Evolutionary conservation across 2,113 vertebrate species (phyloP).

Genomic region (Loxodonta africana): DNA sequence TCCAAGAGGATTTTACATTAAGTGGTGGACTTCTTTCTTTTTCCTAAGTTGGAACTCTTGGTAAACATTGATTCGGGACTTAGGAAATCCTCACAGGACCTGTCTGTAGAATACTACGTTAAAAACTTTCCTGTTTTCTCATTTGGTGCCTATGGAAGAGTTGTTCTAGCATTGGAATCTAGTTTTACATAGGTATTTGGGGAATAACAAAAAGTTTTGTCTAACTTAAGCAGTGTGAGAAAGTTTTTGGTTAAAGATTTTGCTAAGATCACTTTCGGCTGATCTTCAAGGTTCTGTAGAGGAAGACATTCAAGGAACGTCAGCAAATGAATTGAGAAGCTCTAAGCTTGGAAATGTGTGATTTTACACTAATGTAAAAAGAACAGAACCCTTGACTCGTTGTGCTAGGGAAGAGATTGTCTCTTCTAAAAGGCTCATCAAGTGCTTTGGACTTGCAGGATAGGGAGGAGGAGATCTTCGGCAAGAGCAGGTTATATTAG

Average conservation of each 20-base stretch:
- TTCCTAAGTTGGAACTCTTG: slow-evolving; percentile 22
- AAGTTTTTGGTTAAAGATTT: slow-evolving; percentile 48
- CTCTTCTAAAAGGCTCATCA: neutral
- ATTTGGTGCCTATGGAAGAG: neutral
- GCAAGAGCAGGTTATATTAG: slow-evolving; percentile 19
- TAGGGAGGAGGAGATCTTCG: neutral
- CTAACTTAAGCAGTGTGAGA: neutral
- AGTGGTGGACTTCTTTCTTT: slow-evolving; percentile 31
- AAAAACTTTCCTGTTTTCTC: neutral
- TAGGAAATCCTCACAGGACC: slow-evolving; percentile 25
- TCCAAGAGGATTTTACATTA: slow-evolving; percentile 60
- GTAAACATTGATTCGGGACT: slow-evolving; percentile 22
- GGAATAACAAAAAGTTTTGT: neutral
- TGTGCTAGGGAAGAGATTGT: slow-evolving; percentile 29
- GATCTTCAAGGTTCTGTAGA: slow-evolving; percentile 23
- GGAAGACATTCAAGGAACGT: neutral
- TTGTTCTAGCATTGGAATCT: neutral
- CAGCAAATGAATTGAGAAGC: neutral
- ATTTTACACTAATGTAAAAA: slow-evolving; percentile 60
- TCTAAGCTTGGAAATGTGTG: slow-evolving; percentile 6
- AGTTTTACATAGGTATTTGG: neutral
- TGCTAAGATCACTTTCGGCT: neutral
- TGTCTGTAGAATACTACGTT: slow-evolving; percentile 12
- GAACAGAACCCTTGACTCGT: slow-evolving; percentile 1
- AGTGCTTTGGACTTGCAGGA: neutral